Evolutionary conservation across 2,797 vertebrate genomes (phyloP).

Genomic region (Brachymystax lenok): DNA sequence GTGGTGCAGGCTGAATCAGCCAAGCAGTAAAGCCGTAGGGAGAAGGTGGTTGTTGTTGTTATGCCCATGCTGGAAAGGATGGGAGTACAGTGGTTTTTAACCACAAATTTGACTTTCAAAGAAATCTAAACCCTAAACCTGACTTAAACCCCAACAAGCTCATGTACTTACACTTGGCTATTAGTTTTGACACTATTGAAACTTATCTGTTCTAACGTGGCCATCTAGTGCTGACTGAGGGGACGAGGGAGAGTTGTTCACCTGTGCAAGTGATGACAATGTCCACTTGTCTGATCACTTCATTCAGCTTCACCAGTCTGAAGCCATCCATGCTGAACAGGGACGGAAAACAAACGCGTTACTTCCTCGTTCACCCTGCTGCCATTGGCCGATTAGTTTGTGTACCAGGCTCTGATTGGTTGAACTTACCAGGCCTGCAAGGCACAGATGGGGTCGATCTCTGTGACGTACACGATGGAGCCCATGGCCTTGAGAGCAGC

Average conservation of each 20-base stretch:
- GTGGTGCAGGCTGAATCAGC: no score
- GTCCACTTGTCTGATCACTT: constrained; percentile 96
- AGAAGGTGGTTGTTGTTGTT: no score
- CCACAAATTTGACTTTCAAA: no score
- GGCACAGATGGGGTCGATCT: constrained; percentile 97
- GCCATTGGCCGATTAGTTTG: not conserved
- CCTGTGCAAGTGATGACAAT: constrained; percentile 99
- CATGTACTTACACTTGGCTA: no score
- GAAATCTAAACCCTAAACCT: no score
- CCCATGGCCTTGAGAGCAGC: constrained; percentile 97
- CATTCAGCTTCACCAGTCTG: constrained; percentile 95
- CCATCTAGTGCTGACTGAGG: not conserved
- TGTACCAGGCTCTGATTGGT: not conserved
- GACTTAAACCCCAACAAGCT: no score
- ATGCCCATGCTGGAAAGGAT: no score
- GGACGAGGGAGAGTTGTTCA: constrained; percentile 36
- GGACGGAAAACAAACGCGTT: not conserved
- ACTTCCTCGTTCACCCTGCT: not conserved
- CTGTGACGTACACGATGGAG: constrained; percentile 95
- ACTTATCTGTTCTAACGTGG: no score
- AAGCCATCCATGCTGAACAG: constrained; percentile 95
- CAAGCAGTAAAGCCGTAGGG: no score
- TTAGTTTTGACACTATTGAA: no score
- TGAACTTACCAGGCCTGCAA: constrained; percentile 90
- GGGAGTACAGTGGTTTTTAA: no score